Evolutionary conservation across 2,888 invertebrate species (phyloP), one percentile per base, ranked within the genome.

Genomic region (Eurytoma californica): DNA sequence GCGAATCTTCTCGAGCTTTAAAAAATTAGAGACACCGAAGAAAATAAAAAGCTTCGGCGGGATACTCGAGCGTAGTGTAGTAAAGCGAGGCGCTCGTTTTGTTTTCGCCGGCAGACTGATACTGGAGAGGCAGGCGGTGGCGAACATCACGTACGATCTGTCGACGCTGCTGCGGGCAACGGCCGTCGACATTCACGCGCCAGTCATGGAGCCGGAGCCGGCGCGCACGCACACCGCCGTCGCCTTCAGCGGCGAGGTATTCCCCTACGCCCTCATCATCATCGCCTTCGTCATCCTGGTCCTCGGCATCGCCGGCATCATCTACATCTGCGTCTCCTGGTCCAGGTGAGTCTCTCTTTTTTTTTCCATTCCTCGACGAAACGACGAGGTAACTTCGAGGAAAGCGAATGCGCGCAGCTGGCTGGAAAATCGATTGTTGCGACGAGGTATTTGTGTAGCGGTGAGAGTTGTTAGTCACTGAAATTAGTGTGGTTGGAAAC

Each of bases 241-340:
- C 39, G 92, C 92, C 5, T 91, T 93, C 73, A 92, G 92, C 82
- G 93, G 93, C 84, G 94, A 95, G 80, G 95, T 97, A 12, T 95
- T 97, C 84, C 97, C 97, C 20, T 97, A 96, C 83, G 97, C 97
- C 0, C 92, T 98, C 47, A 95, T 98, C 82, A 95, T 96, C 16
- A 93, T 98, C 0, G 97, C 97, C 0, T 95, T 95, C 75, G 94
- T 98, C n/a, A 97, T 98, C 80, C 93, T 97, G 57, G 93, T 98
- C 1, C 93, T 97, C 12, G 97, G 97, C 12, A 92, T 95, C 14
- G 95, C 96, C 70, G 98, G 97, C 7, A 97, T 98, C 67, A 94
- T 97, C 72, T 97, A 98, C 88, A 97, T 98, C 80, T 97, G 97
- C 90, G 94, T 97, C 72, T 97, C 97, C 0, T 98, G 97, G 97